Evolutionary conservation across 2,113 vertebrate species (phyloP), one percentile per base, ranked within the genome.

Genomic region (Ahaetulla prasina): DNA sequence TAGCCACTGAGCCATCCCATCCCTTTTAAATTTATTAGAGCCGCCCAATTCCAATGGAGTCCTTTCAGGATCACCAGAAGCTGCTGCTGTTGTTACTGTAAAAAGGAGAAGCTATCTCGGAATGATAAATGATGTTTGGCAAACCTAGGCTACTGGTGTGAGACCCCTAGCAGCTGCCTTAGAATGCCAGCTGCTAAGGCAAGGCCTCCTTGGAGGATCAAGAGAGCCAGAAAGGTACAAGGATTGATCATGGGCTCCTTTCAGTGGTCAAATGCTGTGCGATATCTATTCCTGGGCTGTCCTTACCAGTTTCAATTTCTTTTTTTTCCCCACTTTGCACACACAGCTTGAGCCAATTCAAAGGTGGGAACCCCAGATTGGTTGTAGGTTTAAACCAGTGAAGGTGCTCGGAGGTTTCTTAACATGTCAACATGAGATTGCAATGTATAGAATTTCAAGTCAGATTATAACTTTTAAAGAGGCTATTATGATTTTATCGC

Each of bases 401-500:
- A 96, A 92, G 57, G 88, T 89, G 94, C 47, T 20, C 90, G 90
- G 89, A 94, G 90, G 94, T 92, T 95, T 91, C 39, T 2, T 23
- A 74, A 91, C 91, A 27, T 91, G 94, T 39, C 87, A 87, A 93
- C 94, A 87, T 92, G 95, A 7, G 93, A 96, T 96, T 97, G 97
- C 96, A 92, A 95, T 96, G 96, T 94, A 96, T 95, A 96, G 87
- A 94, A 95, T 96, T 97, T 95, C 96, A 93, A 97, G 96, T 97
- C 96, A 96, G 96, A 98, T 97, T 97, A 98, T 97, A 97, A 98
- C 97, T 98, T 98, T 97, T 97, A 97, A 97, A 98, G 97, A 98
- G 97, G 97, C 97, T 98, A 97, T 98, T 98, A 98, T 97, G 97
- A 98, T 97, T 98, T 98, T 98, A 98, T 98, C 97, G 96, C 97